These are phyloP conservation scores for Leptura quadrifasciata DNA, from an alignment of 2,888 invertebrate species.

Conservation along the genomic window DNA sequence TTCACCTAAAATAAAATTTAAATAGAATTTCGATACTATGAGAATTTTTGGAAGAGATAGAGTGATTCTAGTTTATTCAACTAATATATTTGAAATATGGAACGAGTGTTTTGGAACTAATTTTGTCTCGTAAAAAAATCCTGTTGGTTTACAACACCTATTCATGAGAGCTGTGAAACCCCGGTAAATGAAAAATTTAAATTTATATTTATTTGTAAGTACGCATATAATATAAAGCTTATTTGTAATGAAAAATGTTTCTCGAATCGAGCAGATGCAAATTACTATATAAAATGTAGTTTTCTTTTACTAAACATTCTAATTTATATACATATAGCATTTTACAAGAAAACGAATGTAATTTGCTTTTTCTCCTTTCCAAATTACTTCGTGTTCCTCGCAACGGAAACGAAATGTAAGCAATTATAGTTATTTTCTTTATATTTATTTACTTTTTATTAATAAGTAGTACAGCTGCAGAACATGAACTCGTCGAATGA, in stretches of 20 bases:
- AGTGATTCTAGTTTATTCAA: too few relatives aligned
- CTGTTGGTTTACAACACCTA: too few relatives aligned
- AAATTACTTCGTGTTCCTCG: conserved; percentile 4
- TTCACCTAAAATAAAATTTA: too few relatives aligned
- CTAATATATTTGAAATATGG: too few relatives aligned
- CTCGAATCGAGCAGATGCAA: background rate
- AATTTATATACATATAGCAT: background rate
- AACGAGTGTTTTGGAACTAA: too few relatives aligned
- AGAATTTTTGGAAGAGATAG: too few relatives aligned
- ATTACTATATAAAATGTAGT: conserved; percentile 7
- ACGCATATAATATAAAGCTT: background rate
- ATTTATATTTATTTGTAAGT: too few relatives aligned
- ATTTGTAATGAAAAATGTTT: background rate
- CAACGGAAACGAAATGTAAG: background rate
- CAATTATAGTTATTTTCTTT: conserved; percentile 3
- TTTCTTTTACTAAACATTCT: background rate
- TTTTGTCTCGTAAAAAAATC: too few relatives aligned
- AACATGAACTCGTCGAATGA: background rate
- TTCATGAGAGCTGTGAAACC: too few relatives aligned
- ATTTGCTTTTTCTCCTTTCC: background rate
- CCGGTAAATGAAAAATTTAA: too few relatives aligned
- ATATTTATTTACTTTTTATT: conserved; percentile 6
- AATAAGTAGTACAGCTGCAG: background rate
- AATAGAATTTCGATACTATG: too few relatives aligned
- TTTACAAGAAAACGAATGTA: conserved; percentile 1